These are phyloP conservation scores for Virgularia gustaviana DNA, from an alignment of 92 coral and sea anemone genomes.

Conservation along the genomic window DNA sequence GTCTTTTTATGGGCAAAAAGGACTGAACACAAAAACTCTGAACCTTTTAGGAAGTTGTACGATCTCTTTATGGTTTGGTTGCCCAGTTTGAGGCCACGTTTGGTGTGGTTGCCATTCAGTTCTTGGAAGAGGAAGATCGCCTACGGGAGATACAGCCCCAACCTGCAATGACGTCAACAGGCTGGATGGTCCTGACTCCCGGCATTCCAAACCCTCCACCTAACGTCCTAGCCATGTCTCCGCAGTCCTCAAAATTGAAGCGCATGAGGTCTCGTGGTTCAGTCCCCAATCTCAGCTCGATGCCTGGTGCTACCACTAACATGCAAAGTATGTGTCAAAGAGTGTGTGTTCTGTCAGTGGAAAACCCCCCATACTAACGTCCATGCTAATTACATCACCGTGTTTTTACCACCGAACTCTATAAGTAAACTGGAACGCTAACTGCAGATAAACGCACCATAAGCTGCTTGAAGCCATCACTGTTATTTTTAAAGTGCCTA, in stretches of 20 bases:
- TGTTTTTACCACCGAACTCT: no score
- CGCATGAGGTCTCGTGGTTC: slow-evolving; percentile 76
- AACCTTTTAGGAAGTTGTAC: slow-evolving; percentile 74
- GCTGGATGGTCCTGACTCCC: slow-evolving; percentile 90
- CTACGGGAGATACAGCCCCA: slow-evolving; percentile 82
- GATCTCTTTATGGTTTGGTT: slow-evolving; percentile 79
- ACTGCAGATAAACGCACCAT: no score
- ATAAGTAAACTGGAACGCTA: no score
- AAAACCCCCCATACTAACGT: no score
- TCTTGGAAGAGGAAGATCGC: slow-evolving; percentile 75
- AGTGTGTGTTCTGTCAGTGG: no score
- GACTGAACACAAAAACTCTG: background rate
- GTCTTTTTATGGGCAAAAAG: background rate
- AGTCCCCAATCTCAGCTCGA: slow-evolving; percentile 62
- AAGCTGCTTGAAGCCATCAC: no score
- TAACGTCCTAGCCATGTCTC: slow-evolving; percentile 44
- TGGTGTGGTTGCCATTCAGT: slow-evolving; percentile 93
- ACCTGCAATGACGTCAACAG: slow-evolving; percentile 90
- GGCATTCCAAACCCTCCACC: slow-evolving; percentile 64
- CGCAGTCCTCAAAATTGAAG: background rate
- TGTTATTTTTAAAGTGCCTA: no score
- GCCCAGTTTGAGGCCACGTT: slow-evolving; percentile 89
- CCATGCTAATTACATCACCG: no score
- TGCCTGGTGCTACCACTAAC: slow-evolving; percentile 44
- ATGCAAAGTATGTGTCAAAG: slow-evolving; percentile 52